These are phyloP conservation scores for Oscheius sp. DNA, from an alignment of 2,888 invertebrate genomes.

Conservation along the genomic window DNA sequence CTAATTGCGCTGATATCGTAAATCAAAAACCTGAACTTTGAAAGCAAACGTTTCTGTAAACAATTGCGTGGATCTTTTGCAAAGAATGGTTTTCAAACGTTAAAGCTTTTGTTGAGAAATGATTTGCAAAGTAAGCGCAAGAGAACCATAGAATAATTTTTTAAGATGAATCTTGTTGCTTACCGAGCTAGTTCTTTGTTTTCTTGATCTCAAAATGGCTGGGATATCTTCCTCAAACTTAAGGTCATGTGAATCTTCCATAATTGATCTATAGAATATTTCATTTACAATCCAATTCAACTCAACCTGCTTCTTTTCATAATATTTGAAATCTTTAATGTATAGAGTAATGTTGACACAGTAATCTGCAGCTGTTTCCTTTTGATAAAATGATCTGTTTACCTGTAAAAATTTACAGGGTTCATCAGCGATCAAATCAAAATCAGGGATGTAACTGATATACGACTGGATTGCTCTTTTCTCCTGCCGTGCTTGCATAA, in stretches of 20 bases:
- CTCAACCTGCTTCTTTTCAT: constrained; percentile 4
- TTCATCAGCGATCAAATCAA: constrained; percentile 33
- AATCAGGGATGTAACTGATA: constrained; percentile 37
- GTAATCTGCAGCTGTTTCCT: background rate
- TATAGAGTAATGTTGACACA: constrained; percentile 1
- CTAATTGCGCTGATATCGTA: too few relatives aligned
- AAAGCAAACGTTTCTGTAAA: too few relatives aligned
- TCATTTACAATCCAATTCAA: background rate
- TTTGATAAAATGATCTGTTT: background rate
- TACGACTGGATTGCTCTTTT: constrained; percentile 6
- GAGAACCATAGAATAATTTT: too few relatives aligned
- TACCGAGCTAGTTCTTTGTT: background rate
- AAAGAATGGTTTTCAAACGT: too few relatives aligned
- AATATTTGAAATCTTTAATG: background rate
- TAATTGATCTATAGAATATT: background rate
- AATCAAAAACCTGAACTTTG: too few relatives aligned
- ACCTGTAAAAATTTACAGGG: constrained; percentile 43
- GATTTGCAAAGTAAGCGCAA: too few relatives aligned
- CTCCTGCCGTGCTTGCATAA: constrained; percentile 26
- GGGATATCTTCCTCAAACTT: background rate
- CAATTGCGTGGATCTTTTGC: too few relatives aligned
- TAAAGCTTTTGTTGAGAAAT: too few relatives aligned
- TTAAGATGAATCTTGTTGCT: too few relatives aligned
- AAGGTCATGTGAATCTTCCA: too few relatives aligned
- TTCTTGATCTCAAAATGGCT: background rate